These are phyloP conservation scores for Otolemur garnettii DNA, from an alignment of 2,113 vertebrate species.

Conservation along the genomic window DNA sequence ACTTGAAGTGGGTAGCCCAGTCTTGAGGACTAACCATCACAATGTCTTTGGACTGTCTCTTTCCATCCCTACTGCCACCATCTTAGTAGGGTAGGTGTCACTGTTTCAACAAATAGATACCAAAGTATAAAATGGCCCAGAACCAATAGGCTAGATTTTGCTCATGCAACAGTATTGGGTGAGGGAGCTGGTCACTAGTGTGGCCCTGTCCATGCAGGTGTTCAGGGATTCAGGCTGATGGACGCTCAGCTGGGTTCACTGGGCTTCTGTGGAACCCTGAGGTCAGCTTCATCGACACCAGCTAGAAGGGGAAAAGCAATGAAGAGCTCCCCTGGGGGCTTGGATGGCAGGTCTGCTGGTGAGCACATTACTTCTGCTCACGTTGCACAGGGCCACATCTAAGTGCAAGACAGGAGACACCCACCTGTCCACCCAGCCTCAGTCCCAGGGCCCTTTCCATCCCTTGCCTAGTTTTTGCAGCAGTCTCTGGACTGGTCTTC, in stretches of 20 bases:
- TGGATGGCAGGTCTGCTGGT: not conserved
- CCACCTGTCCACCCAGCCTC: not conserved
- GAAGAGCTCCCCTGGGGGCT: no score
- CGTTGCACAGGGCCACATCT: not conserved
- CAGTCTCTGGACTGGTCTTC: not conserved
- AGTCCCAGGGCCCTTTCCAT: not conserved
- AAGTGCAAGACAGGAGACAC: no score
- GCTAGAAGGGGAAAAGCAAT: not conserved
- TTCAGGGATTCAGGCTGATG: not conserved
- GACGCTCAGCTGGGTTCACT: not conserved
- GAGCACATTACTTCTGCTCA: not conserved
- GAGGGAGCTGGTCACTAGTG: not conserved
- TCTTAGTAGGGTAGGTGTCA: not conserved
- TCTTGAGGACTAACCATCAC: not conserved
- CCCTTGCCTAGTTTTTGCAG: not conserved
- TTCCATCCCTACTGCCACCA: not conserved
- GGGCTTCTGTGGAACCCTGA: not conserved
- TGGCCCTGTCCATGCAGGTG: not conserved
- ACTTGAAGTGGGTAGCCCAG: not conserved
- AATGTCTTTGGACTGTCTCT: not conserved
- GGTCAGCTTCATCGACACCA: not conserved
- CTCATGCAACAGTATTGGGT: not conserved
- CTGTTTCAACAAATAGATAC: not conserved
- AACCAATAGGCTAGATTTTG: not conserved
- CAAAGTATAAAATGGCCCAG: not conserved